These are phyloP conservation scores for Onychostruthus taczanowskii DNA, from an alignment of 2,113 vertebrate genomes.

Conservation along the genomic window DNA sequence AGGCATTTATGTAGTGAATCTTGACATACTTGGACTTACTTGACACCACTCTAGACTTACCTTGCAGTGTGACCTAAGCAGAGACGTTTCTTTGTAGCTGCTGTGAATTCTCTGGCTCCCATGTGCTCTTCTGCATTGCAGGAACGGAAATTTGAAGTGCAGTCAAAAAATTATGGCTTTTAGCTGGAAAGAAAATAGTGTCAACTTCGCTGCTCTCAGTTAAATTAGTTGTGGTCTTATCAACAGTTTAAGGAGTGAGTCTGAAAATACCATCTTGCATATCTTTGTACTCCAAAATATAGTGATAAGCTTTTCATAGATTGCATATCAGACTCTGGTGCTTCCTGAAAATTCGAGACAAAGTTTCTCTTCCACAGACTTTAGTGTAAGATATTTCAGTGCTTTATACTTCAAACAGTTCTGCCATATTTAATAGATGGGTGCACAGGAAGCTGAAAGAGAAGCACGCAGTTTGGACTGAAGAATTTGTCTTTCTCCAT, in stretches of 20 bases:
- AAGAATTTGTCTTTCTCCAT: background rate
- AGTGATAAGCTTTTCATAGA: background rate
- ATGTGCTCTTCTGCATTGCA: background rate
- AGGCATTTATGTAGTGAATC: background rate
- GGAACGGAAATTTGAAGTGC: background rate
- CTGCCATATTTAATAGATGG: background rate
- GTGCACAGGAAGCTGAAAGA: background rate
- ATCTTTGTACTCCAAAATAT: background rate
- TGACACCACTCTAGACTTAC: background rate
- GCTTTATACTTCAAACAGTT: background rate
- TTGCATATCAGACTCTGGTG: background rate
- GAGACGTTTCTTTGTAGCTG: background rate
- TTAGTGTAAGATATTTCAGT: background rate
- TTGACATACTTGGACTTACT: background rate
- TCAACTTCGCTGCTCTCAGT: background rate
- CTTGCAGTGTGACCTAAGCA: background rate
- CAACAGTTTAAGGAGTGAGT: background rate
- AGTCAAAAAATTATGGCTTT: background rate
- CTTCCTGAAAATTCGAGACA: background rate
- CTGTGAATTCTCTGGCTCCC: background rate
- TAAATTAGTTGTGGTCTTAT: background rate
- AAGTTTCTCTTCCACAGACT: background rate
- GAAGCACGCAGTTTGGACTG: background rate
- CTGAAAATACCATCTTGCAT: background rate
- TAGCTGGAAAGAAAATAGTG: background rate